Base-by-base conservation (phyloP, 2,113 vertebrate genomes). In the Malurus cyaneus region DNA sequence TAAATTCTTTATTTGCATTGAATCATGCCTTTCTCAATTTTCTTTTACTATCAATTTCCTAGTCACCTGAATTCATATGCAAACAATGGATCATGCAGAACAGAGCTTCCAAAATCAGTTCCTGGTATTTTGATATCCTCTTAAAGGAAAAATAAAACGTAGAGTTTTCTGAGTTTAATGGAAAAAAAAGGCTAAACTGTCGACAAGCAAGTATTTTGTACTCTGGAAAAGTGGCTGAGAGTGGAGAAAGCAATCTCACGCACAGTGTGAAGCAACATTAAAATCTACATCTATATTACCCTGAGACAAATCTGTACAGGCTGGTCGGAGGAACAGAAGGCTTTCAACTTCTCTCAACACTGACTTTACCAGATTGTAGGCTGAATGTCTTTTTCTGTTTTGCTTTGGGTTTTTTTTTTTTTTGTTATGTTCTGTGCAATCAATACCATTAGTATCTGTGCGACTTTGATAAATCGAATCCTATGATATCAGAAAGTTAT, bases 241-340 rank as follows among this genome's bases (percentile, higher is more conserved):
- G 14, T 52, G 64, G 19, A 60, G 62, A 92, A 93, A 73, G 56
- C 67, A 92, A 92, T 79, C 57, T 78, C 26, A 36, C 78, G 60
- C 49, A 85, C 91, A 95, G 74, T 41, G 82, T 50, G 91, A 96
- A 89, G 73, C 39, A 87, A 72, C 71, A 95, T 94, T 96, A 95
- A 94, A 94, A 86, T 72, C n/a, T 39, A 50, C 47, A 74, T 74
- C 42, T 85, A 2, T 53, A 87, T 74, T 84, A 76, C 7, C 23
- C n/a, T 34, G 34, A 86, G 70, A 93, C 54, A 94, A 87, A 94
- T 71, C 57, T 86, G 57, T 66, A 82, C 79, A 59, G 41, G 53
- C 56, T 93, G 49, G 64, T 71, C 14, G 14, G 66, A 89, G 65
- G 79, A 41, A 69, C 28, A 31, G 28, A 88, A 70, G 39, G 44